phyloP scores from a whole-genome alignment of 2,797 vertebrate species.

The Coreius guichenoti region DNA sequence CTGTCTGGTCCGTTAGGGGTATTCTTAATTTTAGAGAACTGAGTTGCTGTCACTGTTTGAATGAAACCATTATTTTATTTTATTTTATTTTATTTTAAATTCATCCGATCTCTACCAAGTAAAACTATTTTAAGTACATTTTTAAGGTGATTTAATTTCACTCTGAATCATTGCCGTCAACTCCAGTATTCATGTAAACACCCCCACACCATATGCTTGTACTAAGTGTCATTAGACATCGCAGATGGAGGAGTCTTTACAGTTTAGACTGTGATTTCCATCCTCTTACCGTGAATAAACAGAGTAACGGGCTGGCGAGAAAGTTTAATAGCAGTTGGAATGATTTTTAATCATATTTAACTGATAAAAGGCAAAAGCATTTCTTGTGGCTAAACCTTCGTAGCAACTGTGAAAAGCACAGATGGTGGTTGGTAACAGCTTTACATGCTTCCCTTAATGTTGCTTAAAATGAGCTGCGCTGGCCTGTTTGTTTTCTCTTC shows the following conservation, averaged over 20 bases:
- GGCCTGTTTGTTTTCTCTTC: conserved; percentile 4
- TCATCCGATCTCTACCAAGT: background rate
- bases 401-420: background rate
- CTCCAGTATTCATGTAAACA: conserved; percentile 14
- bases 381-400: conserved; percentile 31
- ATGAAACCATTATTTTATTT: background rate
- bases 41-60: background rate
- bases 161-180: conserved; percentile 11
- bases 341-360: conserved; percentile 7
- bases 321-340: conserved; percentile 8
- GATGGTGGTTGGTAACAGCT: background rate
- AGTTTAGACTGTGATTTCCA: conserved; percentile 25
- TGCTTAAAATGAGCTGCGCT: background rate
- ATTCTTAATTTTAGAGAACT: background rate
- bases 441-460: conserved; percentile 22
- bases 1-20: conserved; percentile 83
- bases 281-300: conserved; percentile 18
- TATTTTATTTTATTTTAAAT: background rate
- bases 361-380: conserved; percentile 33
- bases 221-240: conserved; percentile 30
- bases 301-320: background rate
- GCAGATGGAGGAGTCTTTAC: conserved; percentile 33
- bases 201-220: conserved; percentile 32
- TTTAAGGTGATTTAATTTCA: conserved; percentile 1
- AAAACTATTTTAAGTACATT: background rate